Base-by-base conservation (phyloP, 2,888 invertebrate genomes). In the Epirrhoe alternata region DNA sequence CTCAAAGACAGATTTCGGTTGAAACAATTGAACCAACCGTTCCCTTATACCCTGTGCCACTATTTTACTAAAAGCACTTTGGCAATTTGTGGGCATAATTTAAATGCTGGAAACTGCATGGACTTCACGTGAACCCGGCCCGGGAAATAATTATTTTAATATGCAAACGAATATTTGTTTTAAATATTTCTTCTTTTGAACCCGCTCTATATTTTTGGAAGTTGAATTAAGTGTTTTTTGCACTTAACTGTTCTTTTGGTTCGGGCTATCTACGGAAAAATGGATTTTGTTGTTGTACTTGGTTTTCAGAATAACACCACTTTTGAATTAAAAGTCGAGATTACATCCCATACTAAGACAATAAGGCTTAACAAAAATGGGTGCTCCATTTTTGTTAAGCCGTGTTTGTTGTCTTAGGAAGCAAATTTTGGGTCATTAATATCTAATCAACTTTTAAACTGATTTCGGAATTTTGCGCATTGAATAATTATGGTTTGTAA, bases 41-140 rank as follows among this genome's bases (percentile, higher is more conserved):
- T 12, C 42, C 45, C 10, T 47, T 16, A 33, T 14, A 49, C 35
- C 52, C 24, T 55, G 49, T 38, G 12, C 35, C 49, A 7, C 33
- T 53, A 45, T 56, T 60, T 38, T 53, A 54, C 54, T 73, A 51
- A 66, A 71, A 73, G 73, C 74, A 73, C 71, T 77, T 69, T 51
- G 69, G 70, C 73, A 77, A 80, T 78, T 79, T 74, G 76, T 45
- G 64, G 69, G 66, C 50, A 55, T 67, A 64, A 76, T 78, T 73
- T 65, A 73, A 73, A 73, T 70, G 65, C 47, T 60, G 16, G 53
- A 33, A n/a, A 38, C 62, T 52, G 60, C 66, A 64, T 12, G 56
- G 67, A 53, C 55, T 16, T 55, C 60, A 65, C 57, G 60, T 63
- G 64, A 65, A 55, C 52, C 35, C 50, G 50, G 8, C 31, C 30